Percentiles rank a stretch among this genome's conserved stretches.
These are phyloP conservation scores for Clytia hemisphaerica DNA, from an alignment of 30 jellyfish, hydroid and myxozoan species.

Conservation along the genomic window DNA sequence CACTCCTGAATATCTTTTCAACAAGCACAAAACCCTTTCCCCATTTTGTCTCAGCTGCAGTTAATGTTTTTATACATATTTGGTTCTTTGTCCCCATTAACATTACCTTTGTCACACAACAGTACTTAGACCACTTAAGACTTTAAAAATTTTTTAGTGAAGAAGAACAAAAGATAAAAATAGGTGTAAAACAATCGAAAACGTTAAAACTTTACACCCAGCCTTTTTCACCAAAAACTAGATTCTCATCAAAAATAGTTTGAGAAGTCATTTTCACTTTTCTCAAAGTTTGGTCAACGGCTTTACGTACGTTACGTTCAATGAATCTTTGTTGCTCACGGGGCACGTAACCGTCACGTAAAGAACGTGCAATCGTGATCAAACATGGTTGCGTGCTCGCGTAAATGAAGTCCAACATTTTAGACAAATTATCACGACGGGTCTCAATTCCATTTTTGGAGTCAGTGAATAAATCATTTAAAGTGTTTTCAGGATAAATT, in stretches of 20 bases:
- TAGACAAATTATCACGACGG: background rate
- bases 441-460: background rate
- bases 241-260: background rate
- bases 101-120: no score
- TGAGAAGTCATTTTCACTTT: background rate
- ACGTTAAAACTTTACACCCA: no score
- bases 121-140: no score
- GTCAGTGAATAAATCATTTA: background rate
- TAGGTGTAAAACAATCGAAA: no score
- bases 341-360: conserved; percentile 26
- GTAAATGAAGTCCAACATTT: background rate
- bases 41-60: no score
- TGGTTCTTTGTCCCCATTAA: no score
- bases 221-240: background rate
- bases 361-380: conserved; percentile 14
- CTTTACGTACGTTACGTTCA: background rate
- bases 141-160: no score
- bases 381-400: background rate
- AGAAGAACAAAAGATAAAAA: no score
- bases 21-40: no score
- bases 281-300: background rate
- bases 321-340: background rate
- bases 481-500: background rate
- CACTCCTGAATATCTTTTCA: no score
- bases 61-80: no score